Conservation (phyloP, 2,797 vertebrate genomes). For the Trichosurus vulpecula region DNA sequence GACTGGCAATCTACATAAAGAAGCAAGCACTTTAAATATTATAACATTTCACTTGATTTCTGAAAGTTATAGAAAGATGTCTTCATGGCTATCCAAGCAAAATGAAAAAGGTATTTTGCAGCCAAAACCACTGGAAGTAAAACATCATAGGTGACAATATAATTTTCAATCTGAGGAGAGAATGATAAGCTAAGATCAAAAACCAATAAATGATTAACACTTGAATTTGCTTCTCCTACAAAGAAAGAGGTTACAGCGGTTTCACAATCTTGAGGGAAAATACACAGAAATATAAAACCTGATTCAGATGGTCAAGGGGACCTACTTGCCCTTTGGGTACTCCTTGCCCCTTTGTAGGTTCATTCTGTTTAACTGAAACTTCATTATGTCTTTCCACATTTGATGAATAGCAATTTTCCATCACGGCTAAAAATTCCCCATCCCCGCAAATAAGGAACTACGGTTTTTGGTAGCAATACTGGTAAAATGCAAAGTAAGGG, state of each 20-base stretch:
- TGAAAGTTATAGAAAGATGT: slow-evolving; percentile 19
- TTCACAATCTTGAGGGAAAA: slow-evolving; percentile 53
- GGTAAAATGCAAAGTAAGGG: neutral
- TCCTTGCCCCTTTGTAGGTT: slow-evolving; percentile 20
- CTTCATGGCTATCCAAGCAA: slow-evolving; percentile 22
- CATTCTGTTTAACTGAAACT: neutral
- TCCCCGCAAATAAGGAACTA: neutral
- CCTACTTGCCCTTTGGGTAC: neutral
- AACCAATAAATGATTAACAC: slow-evolving; percentile 28
- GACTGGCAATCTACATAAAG: slow-evolving; percentile 17
- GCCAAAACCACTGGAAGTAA: slow-evolving; percentile 22
- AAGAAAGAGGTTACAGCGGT: slow-evolving; percentile 28
- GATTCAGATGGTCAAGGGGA: slow-evolving; percentile 39
- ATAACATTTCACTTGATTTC: slow-evolving; percentile 22
- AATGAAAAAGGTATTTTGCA: slow-evolving; percentile 31
- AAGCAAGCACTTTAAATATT: slow-evolving; percentile 36
- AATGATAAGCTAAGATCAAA: slow-evolving; percentile 5
- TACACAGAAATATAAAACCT: neutral
- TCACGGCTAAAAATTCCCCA: neutral
- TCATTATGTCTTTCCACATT: neutral
- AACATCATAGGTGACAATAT: neutral
- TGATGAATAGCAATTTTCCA: neutral
- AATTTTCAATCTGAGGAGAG: slow-evolving; percentile 4
- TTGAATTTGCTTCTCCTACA: slow-evolving; percentile 18
- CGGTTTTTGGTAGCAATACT: neutral